These are phyloP conservation scores for Takifugu ocellatus DNA, from an alignment of 2,797 vertebrate genomes.

Conservation along the genomic window DNA sequence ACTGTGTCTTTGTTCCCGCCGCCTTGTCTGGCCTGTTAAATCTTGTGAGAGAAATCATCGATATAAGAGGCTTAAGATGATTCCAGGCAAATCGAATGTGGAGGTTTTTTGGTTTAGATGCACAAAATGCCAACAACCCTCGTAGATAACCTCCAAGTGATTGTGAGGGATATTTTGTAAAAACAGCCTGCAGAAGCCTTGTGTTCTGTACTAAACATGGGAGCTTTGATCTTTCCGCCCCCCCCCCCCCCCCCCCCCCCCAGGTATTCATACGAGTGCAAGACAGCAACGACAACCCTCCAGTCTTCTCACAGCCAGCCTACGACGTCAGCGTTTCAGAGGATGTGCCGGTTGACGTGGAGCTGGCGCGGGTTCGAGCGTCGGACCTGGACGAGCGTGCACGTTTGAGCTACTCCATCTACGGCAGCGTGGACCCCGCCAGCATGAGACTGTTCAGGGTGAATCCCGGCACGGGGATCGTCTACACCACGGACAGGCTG, in stretches of 20 bases:
- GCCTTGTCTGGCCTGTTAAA: constrained; percentile 20
- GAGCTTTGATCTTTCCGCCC: neutral
- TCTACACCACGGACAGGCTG: constrained; percentile 85
- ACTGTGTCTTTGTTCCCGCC: constrained; percentile 29
- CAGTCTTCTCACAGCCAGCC: constrained; percentile 85
- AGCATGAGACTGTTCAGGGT: constrained; percentile 93
- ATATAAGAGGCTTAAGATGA: constrained; percentile 54
- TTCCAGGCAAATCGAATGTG: constrained; percentile 30
- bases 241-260: constrained; percentile 16
- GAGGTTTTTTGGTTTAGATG: constrained; percentile 19
- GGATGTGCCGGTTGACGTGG: constrained; percentile 83
- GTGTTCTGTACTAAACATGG: neutral
- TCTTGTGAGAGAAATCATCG: constrained; percentile 37
- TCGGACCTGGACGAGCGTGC: constrained; percentile 88
- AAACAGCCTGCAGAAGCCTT: neutral
- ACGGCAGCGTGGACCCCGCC: constrained; percentile 86
- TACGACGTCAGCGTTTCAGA: constrained; percentile 90
- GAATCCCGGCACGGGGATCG: constrained; percentile 85
- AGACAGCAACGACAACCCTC: constrained; percentile 94
- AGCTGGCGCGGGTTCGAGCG: constrained; percentile 85
- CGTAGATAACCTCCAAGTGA: too few species aligned
- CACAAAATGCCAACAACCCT: constrained; percentile 10
- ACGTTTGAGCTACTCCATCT: constrained; percentile 90
- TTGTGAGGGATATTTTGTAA: too few species aligned
- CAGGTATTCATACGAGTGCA: constrained; percentile 92